These are phyloP conservation scores for Anguilla megastoma DNA, from an alignment of 2,797 vertebrate genomes.

Conservation along the genomic window DNA sequence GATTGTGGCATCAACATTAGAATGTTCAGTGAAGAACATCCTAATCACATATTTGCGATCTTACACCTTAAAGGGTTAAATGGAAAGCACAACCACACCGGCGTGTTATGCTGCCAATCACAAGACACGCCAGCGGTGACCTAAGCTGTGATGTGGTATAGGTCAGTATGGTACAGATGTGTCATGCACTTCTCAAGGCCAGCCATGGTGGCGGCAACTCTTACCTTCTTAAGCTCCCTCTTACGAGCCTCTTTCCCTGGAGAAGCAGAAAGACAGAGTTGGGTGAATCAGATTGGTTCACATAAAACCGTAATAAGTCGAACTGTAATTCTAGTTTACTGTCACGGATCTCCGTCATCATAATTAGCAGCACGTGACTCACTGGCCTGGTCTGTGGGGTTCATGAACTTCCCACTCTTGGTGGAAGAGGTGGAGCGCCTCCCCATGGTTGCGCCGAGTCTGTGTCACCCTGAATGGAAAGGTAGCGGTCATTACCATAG, in stretches of 20 bases:
- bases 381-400: constrained; percentile 81
- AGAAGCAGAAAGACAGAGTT: constrained; percentile 20
- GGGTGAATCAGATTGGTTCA: not conserved
- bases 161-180: not conserved
- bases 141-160: not conserved
- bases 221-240: constrained; percentile 80
- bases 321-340: not conserved
- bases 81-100: not conserved
- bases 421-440: constrained; percentile 81
- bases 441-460: constrained; percentile 67
- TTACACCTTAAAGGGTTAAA: too few species aligned
- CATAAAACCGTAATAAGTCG: not conserved
- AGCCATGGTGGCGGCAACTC: not conserved
- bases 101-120: not conserved
- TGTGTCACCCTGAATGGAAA: not conserved
- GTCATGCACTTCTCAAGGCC: not conserved
- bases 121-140: not conserved
- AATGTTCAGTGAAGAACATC: too few species aligned
- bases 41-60: too few species aligned
- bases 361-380: constrained; percentile 50
- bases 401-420: constrained; percentile 85
- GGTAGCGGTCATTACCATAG: not conserved
- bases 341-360: not conserved
- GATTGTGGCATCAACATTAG: too few species aligned
- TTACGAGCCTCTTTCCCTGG: constrained; percentile 82